Evolutionary conservation across 2,113 vertebrate species (phyloP), one percentile per base, ranked within the genome.

Genomic region (Eclectus roratus): DNA sequence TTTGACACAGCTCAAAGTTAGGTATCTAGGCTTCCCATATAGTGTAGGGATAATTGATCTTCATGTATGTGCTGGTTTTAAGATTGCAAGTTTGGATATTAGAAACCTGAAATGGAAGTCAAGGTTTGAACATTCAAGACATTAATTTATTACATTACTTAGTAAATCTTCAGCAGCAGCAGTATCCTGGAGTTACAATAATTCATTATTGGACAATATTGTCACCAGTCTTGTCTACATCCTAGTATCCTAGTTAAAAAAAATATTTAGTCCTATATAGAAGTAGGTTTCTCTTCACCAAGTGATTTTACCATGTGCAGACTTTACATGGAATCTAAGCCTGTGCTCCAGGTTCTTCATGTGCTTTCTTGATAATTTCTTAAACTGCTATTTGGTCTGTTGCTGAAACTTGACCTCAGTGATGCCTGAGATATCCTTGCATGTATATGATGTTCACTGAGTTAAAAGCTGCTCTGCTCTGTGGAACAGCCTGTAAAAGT

Each of bases 1-100:
- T 68, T 44, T 80, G 1, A 17, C 25, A 29, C 74, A 80, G 24
- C 15, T 21, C 8, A 24, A 28, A 39, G 39, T 35, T 46, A 64
- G 8, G 4, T 47, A 17, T n/a, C 6, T 66, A 27, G 2, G 1
- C 39, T 73, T 89, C 25, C 13, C 2, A 6, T 46, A 43, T 0
- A 1, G 5, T n/a, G 4, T 18, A 49, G 15, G 16, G 4, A 41
- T 37, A 74, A 78, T 66, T 66, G 49, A 65, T n/a, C 6, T 29
- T 49, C 18, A 18, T 13, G 2, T 27, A 6, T 13, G 1, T 31
- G 2, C 74, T 81, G 28, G 29, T 71, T 18, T 64, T 27, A 78
- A 89, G 25, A 39, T 46, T 77, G 18, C 8, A 64, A 61, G 9
- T 47, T 63, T 85, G 21, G 8, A 18, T 50, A 41, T 50, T 64